These are phyloP conservation scores for Margarornis squamiger DNA, from an alignment of 2,797 vertebrate genomes.

Conservation along the genomic window DNA sequence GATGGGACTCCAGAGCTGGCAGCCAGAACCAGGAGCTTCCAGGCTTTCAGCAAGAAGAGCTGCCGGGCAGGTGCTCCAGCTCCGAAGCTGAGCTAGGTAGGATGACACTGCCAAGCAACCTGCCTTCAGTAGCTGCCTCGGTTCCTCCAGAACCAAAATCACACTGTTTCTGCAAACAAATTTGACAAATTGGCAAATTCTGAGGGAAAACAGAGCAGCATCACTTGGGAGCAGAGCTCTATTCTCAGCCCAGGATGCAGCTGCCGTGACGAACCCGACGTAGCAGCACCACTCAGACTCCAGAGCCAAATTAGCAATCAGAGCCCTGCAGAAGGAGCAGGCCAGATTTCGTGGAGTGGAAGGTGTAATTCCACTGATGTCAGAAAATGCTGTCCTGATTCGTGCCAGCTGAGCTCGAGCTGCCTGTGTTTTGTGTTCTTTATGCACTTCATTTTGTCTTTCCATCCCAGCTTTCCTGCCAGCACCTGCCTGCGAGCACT, in stretches of 20 bases:
- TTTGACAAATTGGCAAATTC: constrained; percentile 6
- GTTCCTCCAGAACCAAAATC: background rate
- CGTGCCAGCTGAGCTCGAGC: background rate
- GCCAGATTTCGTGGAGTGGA: background rate
- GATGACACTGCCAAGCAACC: background rate
- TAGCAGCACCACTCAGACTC: background rate
- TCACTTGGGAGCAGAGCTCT: background rate
- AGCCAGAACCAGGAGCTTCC: background rate
- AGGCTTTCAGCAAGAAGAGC: background rate
- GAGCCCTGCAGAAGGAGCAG: background rate
- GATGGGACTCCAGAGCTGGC: constrained; percentile 28
- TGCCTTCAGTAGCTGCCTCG: background rate
- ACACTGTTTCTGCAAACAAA: constrained; percentile 10
- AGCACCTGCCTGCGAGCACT: background rate
- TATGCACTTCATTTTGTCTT: background rate
- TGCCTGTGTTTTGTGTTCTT: background rate
- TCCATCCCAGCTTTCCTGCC: background rate
- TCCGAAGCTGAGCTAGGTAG: background rate
- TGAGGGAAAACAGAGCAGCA: background rate
- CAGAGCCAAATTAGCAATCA: background rate
- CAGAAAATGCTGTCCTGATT: background rate
- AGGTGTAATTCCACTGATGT: background rate
- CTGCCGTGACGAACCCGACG: background rate
- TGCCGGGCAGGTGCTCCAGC: background rate
- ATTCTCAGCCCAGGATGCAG: background rate